Percentiles rank a stretch among this genome's conserved stretches.
phyloP scores from a whole-genome alignment of 2,797 vertebrate species.

The Rousettus madagascariensis region DNA sequence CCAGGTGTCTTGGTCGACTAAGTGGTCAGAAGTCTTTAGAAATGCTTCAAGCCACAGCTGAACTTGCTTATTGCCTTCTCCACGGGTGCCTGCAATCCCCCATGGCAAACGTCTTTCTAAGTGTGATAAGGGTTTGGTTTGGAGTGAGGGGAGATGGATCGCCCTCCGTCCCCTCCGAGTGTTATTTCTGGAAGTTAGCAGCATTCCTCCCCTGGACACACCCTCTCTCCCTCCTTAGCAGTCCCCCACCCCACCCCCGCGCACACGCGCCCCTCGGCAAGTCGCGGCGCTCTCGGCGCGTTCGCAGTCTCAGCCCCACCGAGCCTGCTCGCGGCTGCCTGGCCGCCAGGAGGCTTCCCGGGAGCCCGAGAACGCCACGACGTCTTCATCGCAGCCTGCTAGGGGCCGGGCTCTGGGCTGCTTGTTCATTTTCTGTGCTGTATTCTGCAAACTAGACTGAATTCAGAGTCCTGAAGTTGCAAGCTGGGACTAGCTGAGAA shows the following conservation, averaged over 20 bases:
- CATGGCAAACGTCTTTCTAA: neutral
- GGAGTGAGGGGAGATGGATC: conserved; percentile 69
- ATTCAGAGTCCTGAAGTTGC: conserved; percentile 45
- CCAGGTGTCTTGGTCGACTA: neutral
- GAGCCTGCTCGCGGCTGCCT: conserved; percentile 63
- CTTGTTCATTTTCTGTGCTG: conserved; percentile 15
- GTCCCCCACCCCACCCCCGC: conserved; percentile 70
- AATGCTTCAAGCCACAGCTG: neutral
- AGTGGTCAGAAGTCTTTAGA: neutral
- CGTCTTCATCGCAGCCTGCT: conserved; percentile 59
- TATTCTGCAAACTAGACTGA: conserved; percentile 54
- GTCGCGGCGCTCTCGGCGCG: conserved; percentile 52
- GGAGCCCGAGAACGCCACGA: conserved; percentile 66
- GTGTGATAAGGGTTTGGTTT: neutral
- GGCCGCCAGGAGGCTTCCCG: conserved; percentile 80
- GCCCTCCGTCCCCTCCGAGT: conserved; percentile 45
- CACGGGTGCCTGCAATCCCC: conserved; percentile 31
- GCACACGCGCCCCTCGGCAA: conserved; percentile 70
- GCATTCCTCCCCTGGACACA: conserved; percentile 83
- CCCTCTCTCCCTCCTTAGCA: conserved; percentile 78
- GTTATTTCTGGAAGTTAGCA: conserved; percentile 84
- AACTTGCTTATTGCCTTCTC: conserved; percentile 51
- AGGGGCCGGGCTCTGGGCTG: conserved; percentile 69
- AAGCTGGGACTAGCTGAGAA: neutral
- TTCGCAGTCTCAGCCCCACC: neutral